Base-by-base conservation (phyloP, 1,140 invertebrate species). In the Melitaea cinxia region DNA sequence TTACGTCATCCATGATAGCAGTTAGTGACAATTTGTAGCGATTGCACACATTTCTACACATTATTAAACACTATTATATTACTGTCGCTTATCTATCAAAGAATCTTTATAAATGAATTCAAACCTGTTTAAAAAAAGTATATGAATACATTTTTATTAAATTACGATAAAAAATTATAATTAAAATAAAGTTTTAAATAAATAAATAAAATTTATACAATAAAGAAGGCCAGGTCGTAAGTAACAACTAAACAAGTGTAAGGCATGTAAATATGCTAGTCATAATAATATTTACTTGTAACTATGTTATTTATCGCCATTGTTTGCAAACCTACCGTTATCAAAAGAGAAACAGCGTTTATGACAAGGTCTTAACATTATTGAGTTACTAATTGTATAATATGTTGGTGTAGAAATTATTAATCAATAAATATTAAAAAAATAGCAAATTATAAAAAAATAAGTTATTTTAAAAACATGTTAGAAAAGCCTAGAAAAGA, bases 401-500 rank as follows among this genome's bases (percentile, higher is more conserved):
- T 3, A 12, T 12, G 12, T 47, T 21, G 1, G 1, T 9, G 19
- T 1, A 47, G 10, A 21, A 45, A 45, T 45, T n/a, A n/a, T 10
- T 47, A 47, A 17, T 2, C 6, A 42, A 7, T 42, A 6, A 42
- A 17, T 42, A 15, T 6, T 9, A 42, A 7, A 42, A 17, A 7
- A 17, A 2, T 42, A n/a, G 15, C 15, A 42, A 42, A 6, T 42
- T 2, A 17, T 19, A 42, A 42, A 17, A 42, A 42, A 17, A 33
- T 4, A 28, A 4, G 52, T 49, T 55, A 28, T 35, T 69, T 55
- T 53, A 28, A 57, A 23, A n/a, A 55, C 24, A 21, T 10, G 28
- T 55, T 65, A 69, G 53, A 56, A 75, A 73, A 72, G 72, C 83
- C 75, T 81, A 73, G 72, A 86, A 84, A 86, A 86, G 83, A 86